Base-by-base conservation (phyloP, 2,888 invertebrate species). In the Cabera pusaria region DNA sequence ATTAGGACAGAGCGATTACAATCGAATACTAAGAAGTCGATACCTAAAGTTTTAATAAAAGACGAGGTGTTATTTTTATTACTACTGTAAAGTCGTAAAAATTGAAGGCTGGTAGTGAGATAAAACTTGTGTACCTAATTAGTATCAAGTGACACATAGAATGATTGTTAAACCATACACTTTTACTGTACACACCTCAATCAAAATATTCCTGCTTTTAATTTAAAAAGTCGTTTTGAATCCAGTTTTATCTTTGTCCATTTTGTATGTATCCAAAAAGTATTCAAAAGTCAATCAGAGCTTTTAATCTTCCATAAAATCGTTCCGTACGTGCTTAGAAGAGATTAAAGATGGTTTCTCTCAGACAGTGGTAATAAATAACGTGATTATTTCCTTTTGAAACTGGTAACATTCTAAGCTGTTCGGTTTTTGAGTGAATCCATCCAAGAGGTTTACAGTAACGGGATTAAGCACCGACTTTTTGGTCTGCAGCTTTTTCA, bases 301-400 rank as follows among this genome's bases (percentile, higher is more conserved):
- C 59, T 77, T 76, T 78, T 80, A 84, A 85, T 85, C 81, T 80
- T 65, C 70, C 67, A 83, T 82, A 83, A 84, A 83, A 83, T 82
- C 72, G 59, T 71, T 66, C 60, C 62, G 62, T 73, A 79, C 77
- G 78, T 78, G 75, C 79, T 76, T 76, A 72, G 66, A 69, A 57
- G 57, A 84, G 87, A 87, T 87, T 88, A 86, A 77, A 85, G 64
- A 73, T 76, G 75, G 70, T 66, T 71, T 69, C 64, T 74, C 72
- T 67, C 69, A 64, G 75, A 65, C 70, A 62, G 54, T 59, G 62
- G 84, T 64, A 84, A 87, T 88, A 88, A 87, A 87, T 87, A 87
- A 86, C 78, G 62, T 67, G 85, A 87, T 88, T 85, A 86, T 83
- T 82, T 83, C 80, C 74, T 82, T 75, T 80, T 71, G 59, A 53